Evolutionary conservation across 2,797 vertebrate genomes (phyloP).

Genomic region (Sylvilagus floridanus): DNA sequence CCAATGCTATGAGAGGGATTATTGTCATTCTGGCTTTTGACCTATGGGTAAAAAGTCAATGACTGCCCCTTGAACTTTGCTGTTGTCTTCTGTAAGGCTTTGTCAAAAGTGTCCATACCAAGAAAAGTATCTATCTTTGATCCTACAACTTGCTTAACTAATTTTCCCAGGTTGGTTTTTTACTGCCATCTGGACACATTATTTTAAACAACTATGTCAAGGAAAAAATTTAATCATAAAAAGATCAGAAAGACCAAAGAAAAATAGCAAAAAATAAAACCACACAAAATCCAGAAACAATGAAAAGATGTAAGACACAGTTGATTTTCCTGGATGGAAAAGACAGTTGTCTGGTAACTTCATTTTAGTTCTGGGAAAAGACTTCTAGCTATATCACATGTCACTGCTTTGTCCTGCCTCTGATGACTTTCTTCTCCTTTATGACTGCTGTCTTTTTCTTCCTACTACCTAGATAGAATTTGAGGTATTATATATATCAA

Average conservation of each 20-base stretch:
- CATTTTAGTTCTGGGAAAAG: not conserved
- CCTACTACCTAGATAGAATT: not conserved
- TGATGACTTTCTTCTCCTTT: not conserved
- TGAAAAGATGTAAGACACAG: slow-evolving; percentile 16
- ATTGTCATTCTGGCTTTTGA: not conserved
- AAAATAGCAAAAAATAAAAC: not conserved
- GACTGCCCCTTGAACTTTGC: not conserved
- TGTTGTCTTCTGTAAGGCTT: not conserved
- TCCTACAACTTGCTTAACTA: not conserved
- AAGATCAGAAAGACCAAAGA: not conserved
- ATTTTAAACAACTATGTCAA: slow-evolving; percentile 36
- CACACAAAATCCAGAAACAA: slow-evolving; percentile 16
- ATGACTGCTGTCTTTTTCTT: not conserved
- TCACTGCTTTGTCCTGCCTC: not conserved
- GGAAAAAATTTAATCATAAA: not conserved
- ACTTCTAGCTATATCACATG: not conserved
- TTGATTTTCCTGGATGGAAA: slow-evolving; percentile 50
- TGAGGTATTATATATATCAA: not conserved
- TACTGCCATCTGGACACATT: not conserved
- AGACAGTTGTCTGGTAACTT: not conserved
- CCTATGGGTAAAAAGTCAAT: not conserved
- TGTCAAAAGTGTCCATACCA: not conserved
- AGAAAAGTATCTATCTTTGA: slow-evolving; percentile 17
- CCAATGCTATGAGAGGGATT: not conserved
- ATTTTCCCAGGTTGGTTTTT: slow-evolving; percentile 17